phyloP scores from a whole-genome alignment of 1,140 invertebrate genomes.

The Centruroides vittatus region DNA sequence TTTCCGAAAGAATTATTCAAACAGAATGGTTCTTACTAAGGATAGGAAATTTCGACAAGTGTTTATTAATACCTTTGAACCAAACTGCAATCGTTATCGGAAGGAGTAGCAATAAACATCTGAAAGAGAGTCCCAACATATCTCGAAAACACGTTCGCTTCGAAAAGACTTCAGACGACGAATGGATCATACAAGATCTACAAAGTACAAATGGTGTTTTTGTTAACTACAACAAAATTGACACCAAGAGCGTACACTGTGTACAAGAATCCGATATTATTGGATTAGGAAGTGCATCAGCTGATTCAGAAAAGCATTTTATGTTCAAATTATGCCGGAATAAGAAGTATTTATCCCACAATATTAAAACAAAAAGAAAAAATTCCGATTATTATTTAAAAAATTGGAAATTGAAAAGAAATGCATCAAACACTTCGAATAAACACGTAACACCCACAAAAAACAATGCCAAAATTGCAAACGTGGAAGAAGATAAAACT shows the following conservation, averaged over 20 bases:
- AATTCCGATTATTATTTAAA: too few species aligned
- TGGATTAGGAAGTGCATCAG: background rate
- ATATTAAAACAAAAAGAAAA: too few species aligned
- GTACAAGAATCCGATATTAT: conserved; percentile 4
- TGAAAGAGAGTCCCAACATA: background rate
- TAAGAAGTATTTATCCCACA: too few species aligned
- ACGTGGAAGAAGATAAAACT: too few species aligned
- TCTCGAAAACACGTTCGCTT: conserved; percentile 6
- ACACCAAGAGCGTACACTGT: too few species aligned
- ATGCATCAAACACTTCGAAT: too few species aligned
- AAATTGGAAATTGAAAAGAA: too few species aligned
- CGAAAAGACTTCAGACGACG: background rate
- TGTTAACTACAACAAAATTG: background rate
- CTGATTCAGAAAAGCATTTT: background rate
- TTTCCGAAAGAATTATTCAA: too few species aligned
- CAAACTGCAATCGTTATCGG: conserved; percentile 3
- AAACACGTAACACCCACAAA: too few species aligned
- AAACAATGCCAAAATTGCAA: too few species aligned
- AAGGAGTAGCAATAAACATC: background rate
- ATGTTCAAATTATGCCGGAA: background rate
- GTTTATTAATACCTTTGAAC: background rate
- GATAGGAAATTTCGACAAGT: too few species aligned
- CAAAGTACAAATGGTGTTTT: conserved; percentile 7
- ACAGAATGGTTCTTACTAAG: too few species aligned
- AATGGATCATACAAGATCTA: conserved; percentile 5